A percentile compares a stretch with the other conserved stretches of the same genome.
Conservation (phyloP, 1,140 invertebrate species). For the Diploscapter pachys region DNA sequence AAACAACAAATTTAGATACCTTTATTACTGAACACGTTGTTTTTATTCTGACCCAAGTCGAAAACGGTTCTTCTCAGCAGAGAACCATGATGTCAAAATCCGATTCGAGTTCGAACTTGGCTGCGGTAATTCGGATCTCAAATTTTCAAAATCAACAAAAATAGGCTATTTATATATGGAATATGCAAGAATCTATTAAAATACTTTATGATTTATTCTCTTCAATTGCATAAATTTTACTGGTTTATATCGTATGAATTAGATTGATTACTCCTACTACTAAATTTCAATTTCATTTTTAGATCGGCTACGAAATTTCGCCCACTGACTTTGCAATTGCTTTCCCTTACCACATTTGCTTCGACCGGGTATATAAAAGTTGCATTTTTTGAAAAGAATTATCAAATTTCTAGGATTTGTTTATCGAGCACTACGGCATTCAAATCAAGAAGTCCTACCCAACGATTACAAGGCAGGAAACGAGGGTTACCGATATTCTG, state of each 20-base stretch:
- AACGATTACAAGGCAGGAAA: constrained; percentile 39
- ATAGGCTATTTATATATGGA: too few species aligned
- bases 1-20: constrained; percentile 27
- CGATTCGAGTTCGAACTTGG: constrained; percentile 25
- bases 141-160: not conserved
- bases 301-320: constrained; percentile 29
- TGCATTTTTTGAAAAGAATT: too few species aligned
- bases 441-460: constrained; percentile 43
- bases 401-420: constrained; percentile 32
- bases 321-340: constrained; percentile 50
- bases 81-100: constrained; percentile 22
- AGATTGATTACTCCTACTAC: not conserved
- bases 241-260: not conserved
- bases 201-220: too few species aligned
- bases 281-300: not conserved
- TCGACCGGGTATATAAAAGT: constrained; percentile 44
- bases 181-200: too few species aligned
- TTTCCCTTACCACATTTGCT: constrained; percentile 62
- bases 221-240: too few species aligned
- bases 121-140: constrained; percentile 5
- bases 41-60: constrained; percentile 52
- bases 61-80: constrained; percentile 11
- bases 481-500: constrained; percentile 52
- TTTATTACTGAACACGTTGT: constrained; percentile 54
- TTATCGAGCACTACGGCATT: constrained; percentile 59